Evolutionary conservation across 2,797 vertebrate species (phyloP).

Genomic region (Melanotaenia boesemani): DNA sequence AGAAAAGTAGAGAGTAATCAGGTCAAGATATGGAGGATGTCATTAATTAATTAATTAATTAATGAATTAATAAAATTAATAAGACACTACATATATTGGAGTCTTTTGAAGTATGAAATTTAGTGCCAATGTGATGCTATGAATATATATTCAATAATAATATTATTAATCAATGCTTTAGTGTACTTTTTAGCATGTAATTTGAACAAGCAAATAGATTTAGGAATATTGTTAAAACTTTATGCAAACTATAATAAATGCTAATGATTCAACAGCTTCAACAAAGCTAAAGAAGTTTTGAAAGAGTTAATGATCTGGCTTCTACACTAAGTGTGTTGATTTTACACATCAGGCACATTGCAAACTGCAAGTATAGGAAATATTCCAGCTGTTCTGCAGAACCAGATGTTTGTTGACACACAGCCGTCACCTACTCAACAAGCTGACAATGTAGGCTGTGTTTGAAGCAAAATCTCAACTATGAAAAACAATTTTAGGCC

Average conservation of each 20-base stretch:
- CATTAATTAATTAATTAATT: too few species aligned
- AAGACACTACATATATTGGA: too few species aligned
- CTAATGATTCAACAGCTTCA: neutral
- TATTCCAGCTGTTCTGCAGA: slow-evolving; percentile 39
- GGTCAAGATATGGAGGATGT: too few species aligned
- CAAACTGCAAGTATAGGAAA: slow-evolving; percentile 43
- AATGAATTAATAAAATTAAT: too few species aligned
- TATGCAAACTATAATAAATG: neutral
- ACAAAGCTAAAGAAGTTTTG: neutral
- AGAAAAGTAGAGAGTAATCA: neutral
- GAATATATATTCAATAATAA: neutral
- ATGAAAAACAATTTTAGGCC: neutral
- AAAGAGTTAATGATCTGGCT: neutral
- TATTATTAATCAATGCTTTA: neutral
- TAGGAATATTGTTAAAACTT: neutral
- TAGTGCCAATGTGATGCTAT: neutral
- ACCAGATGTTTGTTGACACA: slow-evolving; percentile 66
- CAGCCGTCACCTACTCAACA: slow-evolving; percentile 26
- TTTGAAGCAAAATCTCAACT: slow-evolving; percentile 10
- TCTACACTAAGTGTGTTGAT: neutral
- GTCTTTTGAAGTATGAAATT: neutral
- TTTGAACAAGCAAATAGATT: neutral
- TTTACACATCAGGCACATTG: neutral
- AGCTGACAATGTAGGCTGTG: neutral
- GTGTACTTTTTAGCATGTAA: neutral